Evolutionary conservation across 2,888 invertebrate species (phyloP).

Genomic region (Heterodera filipjevi): DNA sequence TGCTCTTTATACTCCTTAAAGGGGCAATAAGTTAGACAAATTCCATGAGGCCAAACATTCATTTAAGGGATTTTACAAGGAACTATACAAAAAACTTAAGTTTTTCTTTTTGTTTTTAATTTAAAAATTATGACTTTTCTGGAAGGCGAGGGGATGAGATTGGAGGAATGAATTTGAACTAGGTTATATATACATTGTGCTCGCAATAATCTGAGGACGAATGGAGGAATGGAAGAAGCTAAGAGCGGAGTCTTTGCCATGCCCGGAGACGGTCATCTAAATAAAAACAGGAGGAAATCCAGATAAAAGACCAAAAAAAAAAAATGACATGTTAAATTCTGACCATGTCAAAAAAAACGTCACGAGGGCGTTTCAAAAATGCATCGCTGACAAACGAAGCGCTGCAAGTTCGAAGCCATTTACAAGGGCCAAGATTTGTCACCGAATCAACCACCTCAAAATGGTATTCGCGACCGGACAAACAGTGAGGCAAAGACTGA

Average conservation of each 20-base stretch:
- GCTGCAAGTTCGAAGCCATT: constrained; percentile 89
- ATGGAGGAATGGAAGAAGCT: constrained; percentile 67
- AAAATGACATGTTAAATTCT: too few species aligned
- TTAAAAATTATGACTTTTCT: neutral
- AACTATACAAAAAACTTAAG: too few species aligned
- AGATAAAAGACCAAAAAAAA: neutral
- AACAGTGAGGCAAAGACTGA: neutral
- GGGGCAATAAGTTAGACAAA: too few species aligned
- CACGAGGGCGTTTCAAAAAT: constrained; percentile 36
- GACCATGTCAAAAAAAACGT: constrained; percentile 54
- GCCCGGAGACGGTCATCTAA: constrained; percentile 88
- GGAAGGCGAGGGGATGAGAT: too few species aligned
- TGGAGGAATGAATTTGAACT: neutral
- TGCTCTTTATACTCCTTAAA: too few species aligned
- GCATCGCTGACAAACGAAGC: constrained; percentile 68
- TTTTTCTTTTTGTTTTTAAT: too few species aligned
- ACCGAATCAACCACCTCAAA: constrained; percentile 43
- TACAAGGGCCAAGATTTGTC: constrained; percentile 89
- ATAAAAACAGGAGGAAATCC: too few species aligned
- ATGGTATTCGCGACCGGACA: constrained; percentile 19
- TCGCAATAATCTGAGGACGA: constrained; percentile 60
- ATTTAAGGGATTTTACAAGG: too few species aligned
- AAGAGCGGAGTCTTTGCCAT: constrained; percentile 92
- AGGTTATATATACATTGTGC: constrained; percentile 42
- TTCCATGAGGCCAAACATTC: too few species aligned